Conservation (phyloP, 1,140 invertebrate species). For the Aphidius ervi region DNA sequence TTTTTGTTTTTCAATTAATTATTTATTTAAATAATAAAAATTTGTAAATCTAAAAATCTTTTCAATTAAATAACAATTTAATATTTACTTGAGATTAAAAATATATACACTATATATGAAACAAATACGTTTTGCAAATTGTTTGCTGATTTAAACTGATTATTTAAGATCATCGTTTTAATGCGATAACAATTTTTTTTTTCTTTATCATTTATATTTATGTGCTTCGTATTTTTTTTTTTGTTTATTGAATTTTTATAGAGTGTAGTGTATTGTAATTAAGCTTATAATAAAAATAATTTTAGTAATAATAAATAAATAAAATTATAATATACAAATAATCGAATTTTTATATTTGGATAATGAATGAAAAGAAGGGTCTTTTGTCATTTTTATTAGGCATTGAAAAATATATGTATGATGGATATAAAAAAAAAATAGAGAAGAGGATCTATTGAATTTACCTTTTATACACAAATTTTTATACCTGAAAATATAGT, state of each 20-base stretch:
- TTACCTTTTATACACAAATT: constrained; percentile 29
- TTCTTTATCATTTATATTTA: background rate
- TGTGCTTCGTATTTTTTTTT: too few relatives aligned
- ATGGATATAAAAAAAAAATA: background rate
- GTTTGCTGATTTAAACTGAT: constrained; percentile 6
- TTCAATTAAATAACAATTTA: constrained; percentile 37
- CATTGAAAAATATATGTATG: too few relatives aligned
- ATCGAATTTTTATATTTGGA: too few relatives aligned
- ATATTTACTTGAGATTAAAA: constrained; percentile 35
- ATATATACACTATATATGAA: constrained; percentile 15
- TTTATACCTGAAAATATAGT: constrained; percentile 19
- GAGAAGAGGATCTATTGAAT: constrained; percentile 13
- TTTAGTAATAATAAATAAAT: background rate
- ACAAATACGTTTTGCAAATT: constrained; percentile 16
- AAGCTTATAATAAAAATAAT: background rate
- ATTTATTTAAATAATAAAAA: too few relatives aligned
- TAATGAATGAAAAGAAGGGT: constrained; percentile 26
- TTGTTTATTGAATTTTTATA: too few relatives aligned
- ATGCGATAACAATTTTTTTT: background rate
- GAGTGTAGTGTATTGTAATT: too few relatives aligned
- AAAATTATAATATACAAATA: background rate
- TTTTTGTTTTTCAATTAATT: background rate
- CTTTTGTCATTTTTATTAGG: constrained; percentile 38
- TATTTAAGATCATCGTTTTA: background rate
- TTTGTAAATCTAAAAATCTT: constrained; percentile 22